Evolutionary conservation across 1,140 invertebrate species (phyloP), one percentile per base, ranked within the genome.

Genomic region (Amyelois transitella): DNA sequence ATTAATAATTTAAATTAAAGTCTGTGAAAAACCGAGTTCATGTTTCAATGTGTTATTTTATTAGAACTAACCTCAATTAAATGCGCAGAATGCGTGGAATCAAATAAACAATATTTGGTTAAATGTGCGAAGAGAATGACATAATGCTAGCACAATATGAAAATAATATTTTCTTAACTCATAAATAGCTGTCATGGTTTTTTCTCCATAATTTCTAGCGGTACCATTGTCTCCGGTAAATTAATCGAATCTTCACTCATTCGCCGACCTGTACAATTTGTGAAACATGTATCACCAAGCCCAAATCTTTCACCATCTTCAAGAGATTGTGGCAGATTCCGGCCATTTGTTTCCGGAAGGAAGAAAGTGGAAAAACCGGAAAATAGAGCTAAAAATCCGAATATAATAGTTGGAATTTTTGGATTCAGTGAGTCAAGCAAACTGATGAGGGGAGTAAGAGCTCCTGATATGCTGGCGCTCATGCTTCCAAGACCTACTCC

Each of bases 241-340:
- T 88, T 79, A 21, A 61, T 51, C 5, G 78, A 72, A 38, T 45
- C 94, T 84, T 17, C 96, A 83, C n/a, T 96, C 93, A 24, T 96
- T 95, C 44, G 94, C 93, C 75, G 94, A 92, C 45, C 96, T 69
- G 86, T 97, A 93, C 43, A 96, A 93, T 22, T 96, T 92, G 85
- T 96, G 94, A 75, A 95, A 58, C 96, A 92, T 58, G 91, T 93
- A 72, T 96, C 94, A 55, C 94, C 91, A 25, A 91, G 91, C 43
- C 95, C 95, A 74, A 96, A 97, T 60, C 94, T 91, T 87, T 97
- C 95, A 0, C 95, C 95, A 66, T 97, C 95, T 64, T 93, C 91
- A 12, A 97, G 74, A 0, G 94, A 95, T 69, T 96, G 94, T 0
- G 96, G 95, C 10, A 97, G 79, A 59, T 94, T 94, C 53, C 94